phyloP scores from a whole-genome alignment of 1,140 invertebrate genomes.

The Drosophila setifemur region DNA sequence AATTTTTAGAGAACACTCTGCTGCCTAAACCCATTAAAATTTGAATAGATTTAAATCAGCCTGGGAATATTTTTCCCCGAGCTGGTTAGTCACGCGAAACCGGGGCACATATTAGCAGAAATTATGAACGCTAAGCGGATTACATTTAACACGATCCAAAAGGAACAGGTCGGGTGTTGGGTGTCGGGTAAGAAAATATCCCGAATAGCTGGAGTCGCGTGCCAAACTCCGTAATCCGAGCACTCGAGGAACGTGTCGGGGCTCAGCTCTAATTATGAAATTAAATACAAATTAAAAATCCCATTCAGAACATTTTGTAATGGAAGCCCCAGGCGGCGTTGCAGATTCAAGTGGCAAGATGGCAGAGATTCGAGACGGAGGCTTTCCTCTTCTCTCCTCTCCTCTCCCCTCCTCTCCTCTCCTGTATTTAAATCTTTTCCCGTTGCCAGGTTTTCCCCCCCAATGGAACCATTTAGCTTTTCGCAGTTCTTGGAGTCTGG shows the following conservation, averaged over 20 bases:
- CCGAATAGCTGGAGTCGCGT: slow-evolving; percentile 36
- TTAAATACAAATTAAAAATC: slow-evolving; percentile 71
- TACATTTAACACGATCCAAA: slow-evolving; percentile 56
- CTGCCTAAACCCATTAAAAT: background rate
- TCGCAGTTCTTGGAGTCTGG: background rate
- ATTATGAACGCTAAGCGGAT: slow-evolving; percentile 60
- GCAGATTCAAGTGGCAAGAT: slow-evolving; percentile 14
- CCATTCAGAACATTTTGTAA: slow-evolving; percentile 46
- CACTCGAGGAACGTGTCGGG: slow-evolving; percentile 40
- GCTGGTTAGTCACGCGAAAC: background rate
- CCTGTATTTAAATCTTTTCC: background rate
- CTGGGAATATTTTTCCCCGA: slow-evolving; percentile 3
- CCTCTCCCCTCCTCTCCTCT: no score
- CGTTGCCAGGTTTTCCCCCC: no score
- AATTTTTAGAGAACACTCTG: background rate
- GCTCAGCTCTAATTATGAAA: slow-evolving; percentile 76
- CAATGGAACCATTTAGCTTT: background rate
- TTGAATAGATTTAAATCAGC: background rate
- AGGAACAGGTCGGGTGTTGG: slow-evolving; percentile 2
- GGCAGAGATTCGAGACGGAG: background rate
- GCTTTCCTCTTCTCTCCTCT: slow-evolving; percentile 26
- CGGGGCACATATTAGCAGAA: slow-evolving; percentile 19
- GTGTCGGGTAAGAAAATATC: background rate
- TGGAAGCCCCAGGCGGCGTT: background rate
- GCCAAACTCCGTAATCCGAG: slow-evolving; percentile 50